phyloP scores from a whole-genome alignment of 2,888 invertebrate genomes.

The Dryadula phaetusa region DNA sequence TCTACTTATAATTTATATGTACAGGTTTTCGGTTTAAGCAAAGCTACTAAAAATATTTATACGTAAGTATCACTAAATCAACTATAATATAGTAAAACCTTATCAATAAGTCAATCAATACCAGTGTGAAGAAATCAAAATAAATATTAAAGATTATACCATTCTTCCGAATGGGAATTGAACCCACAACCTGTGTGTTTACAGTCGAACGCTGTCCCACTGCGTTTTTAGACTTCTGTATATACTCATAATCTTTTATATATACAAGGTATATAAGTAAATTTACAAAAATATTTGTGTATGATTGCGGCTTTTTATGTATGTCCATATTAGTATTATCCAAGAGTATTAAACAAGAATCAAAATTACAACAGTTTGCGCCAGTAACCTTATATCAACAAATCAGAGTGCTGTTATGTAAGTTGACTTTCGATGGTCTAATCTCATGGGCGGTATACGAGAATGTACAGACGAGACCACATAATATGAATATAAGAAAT shows the following conservation, averaged over 20 bases:
- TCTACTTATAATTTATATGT: not conserved
- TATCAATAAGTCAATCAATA: no score
- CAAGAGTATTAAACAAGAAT: constrained; percentile 6
- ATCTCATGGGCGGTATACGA: constrained; percentile 8
- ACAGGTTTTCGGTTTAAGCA: not conserved
- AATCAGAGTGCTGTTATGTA: constrained; percentile 58
- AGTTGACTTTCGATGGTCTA: constrained; percentile 50
- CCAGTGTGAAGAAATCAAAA: no score
- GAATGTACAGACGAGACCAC: constrained; percentile 14
- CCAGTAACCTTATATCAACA: constrained; percentile 49
- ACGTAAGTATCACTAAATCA: not conserved
- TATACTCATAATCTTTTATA: no score
- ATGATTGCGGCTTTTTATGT: no score
- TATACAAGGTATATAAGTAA: no score
- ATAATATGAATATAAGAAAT: constrained; percentile 18
- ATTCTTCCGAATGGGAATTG: no score
- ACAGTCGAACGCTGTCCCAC: no score
- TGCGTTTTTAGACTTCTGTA: no score
- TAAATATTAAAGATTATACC: no score
- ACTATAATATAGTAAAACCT: not conserved
- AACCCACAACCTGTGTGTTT: no score
- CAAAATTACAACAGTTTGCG: constrained; percentile 40
- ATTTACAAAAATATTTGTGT: no score
- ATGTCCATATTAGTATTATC: no score
- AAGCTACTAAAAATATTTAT: not conserved